Percentiles rank a stretch among this genome's conserved stretches.
Evolutionary conservation across 1,140 invertebrate genomes (phyloP).

Genomic region (Drosophila teissieri): DNA sequence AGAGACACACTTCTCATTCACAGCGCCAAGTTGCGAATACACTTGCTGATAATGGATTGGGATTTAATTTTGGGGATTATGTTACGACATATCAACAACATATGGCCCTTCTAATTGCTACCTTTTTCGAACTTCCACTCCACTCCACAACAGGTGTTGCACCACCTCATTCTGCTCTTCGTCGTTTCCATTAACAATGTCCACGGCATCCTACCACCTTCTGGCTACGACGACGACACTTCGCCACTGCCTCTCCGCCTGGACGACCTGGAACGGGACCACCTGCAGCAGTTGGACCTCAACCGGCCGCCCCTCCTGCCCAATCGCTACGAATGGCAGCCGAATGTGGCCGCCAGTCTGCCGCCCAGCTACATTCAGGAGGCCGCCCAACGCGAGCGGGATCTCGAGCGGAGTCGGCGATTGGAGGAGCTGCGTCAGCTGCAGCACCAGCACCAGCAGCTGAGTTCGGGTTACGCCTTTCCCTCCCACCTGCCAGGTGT

Average conservation of each 20-base stretch:
- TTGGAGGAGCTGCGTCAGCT: conserved; percentile 47
- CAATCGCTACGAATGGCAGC: conserved; percentile 66
- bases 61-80: too few species aligned
- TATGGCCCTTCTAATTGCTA: too few species aligned
- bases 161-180: conserved; percentile 32
- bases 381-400: conserved; percentile 37
- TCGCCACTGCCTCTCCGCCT: conserved; percentile 48
- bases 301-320: conserved; percentile 63
- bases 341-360: conserved; percentile 59
- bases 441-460: conserved; percentile 63
- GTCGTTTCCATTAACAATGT: conserved; percentile 11
- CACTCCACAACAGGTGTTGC: conserved; percentile 2
- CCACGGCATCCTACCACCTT: conserved; percentile 19
- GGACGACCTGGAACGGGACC: conserved; percentile 68
- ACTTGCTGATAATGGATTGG: conserved; percentile 8
- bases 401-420: conserved; percentile 26
- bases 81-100: too few species aligned
- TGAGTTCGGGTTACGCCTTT: conserved; percentile 66
- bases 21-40: conserved; percentile 19
- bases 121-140: background rate
- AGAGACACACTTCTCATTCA: conserved; percentile 13
- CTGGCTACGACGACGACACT: conserved; percentile 60
- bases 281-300: conserved; percentile 43
- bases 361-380: conserved; percentile 65
- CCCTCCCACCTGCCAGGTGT: conserved; percentile 43